Percentiles rank a stretch among this genome's conserved stretches.
Conservation (phyloP, 2,888 invertebrate species). For the Fragum whitleyi region DNA sequence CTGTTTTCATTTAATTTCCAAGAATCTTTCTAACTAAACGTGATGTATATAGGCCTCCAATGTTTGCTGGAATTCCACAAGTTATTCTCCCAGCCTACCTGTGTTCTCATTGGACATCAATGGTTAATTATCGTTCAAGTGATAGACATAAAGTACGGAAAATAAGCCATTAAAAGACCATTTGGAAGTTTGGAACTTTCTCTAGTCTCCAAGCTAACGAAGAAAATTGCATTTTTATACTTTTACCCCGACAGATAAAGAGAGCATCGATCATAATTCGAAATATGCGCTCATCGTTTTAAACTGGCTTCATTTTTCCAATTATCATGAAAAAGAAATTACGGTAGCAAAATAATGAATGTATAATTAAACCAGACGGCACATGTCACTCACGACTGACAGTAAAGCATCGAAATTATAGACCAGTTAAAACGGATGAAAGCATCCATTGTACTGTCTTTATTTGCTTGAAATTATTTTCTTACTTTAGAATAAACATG, state of each 20-base stretch:
- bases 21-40: too few relatives aligned
- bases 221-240: constrained; percentile 29
- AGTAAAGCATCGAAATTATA: constrained; percentile 1
- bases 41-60: too few relatives aligned
- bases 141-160: not conserved
- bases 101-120: not conserved
- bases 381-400: constrained; percentile 46
- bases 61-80: too few relatives aligned
- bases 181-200: not conserved
- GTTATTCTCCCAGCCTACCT: too few relatives aligned
- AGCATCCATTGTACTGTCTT: constrained; percentile 5
- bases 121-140: not conserved
- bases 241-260: constrained; percentile 38
- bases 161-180: constrained; percentile 25
- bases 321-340: constrained; percentile 57
- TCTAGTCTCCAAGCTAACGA: constrained; percentile 16
- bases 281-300: constrained; percentile 44
- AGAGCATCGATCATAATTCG: constrained; percentile 44
- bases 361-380: constrained; percentile 57
- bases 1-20: too few relatives aligned
- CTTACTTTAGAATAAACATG: too few relatives aligned
- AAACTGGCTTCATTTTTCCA: constrained; percentile 44
- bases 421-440: constrained; percentile 15
- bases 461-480: not conserved
- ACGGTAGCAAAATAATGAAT: constrained; percentile 51